Evolutionary conservation across 2,888 invertebrate genomes (phyloP), one percentile per base, ranked within the genome.

Genomic region (Cantharis rufa): DNA sequence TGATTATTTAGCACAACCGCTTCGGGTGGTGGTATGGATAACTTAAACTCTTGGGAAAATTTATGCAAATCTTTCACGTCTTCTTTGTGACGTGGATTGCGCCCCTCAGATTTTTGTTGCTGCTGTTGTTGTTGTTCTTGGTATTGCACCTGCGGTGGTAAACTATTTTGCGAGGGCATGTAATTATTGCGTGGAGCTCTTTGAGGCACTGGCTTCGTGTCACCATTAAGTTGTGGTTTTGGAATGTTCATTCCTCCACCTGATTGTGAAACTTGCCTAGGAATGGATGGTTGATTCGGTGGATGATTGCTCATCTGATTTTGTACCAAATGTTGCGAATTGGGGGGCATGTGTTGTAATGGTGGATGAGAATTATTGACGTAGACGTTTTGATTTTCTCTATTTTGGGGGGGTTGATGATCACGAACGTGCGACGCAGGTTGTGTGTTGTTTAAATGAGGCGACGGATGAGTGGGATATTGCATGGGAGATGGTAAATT

Each of bases 41-140:
- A 85, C 88, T 95, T 94, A 88, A 96, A 96, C 82, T 96, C 95
- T 83, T 93, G 91, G 0, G 93, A 91, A 87, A 96, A 96, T 85
- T 94, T 94, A 81, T 95, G 92, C 74, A 96, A 87, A 77, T 95
- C 95, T 88, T 84, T 84, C 61, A 83, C 87, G 2, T 84, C 84
- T 4, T 87, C 86, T 10, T 85, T 82, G 72, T 84, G 84, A 62
- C 86, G 84, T 2, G 72, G 61, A 4, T 76, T 77, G 3, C 77
- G 62, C 10, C 70, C 75, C 18, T 78, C 80, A 10, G 74, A 28
- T 64, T 77, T 74, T 68, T 78, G 71, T 66, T 80, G 68, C 24
- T 78, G 78, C 71, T 80, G 75, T 18, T 18, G 18, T 18, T 18
- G 18, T 15, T 73, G 76, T 69, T 80, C 70, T 32, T 78, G 78